Conservation (phyloP, 2,797 vertebrate species). For the Caiman crocodilus region DNA sequence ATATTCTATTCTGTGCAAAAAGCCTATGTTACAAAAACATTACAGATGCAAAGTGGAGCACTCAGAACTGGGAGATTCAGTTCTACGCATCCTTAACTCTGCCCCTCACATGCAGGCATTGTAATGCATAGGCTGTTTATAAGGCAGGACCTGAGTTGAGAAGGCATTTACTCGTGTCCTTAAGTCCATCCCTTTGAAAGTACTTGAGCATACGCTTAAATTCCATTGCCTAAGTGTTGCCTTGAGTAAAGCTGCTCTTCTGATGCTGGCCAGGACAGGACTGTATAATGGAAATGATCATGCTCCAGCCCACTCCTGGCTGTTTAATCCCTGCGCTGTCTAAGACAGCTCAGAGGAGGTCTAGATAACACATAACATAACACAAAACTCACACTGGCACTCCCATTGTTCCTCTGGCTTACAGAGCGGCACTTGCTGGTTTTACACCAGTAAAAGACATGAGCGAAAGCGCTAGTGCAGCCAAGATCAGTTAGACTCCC, state of each 20-base stretch:
- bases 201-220: neutral
- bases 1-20: neutral
- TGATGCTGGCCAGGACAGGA: neutral
- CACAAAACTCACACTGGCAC: neutral
- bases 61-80: neutral
- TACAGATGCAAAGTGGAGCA: neutral
- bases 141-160: neutral
- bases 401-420: conserved; percentile 6
- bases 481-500: neutral
- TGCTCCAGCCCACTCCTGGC: neutral
- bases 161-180: neutral
- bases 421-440: neutral
- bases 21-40: neutral
- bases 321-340: neutral
- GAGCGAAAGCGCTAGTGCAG: neutral
- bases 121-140: neutral
- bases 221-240: neutral
- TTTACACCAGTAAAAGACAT: neutral
- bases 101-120: neutral
- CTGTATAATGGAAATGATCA: neutral
- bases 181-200: neutral
- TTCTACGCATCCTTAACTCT: neutral
- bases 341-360: conserved; percentile 4
- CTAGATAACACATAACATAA: neutral
- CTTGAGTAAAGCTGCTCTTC: neutral